Conservation (phyloP, 2,113 vertebrate genomes). For the Pteropus alecto region DNA sequence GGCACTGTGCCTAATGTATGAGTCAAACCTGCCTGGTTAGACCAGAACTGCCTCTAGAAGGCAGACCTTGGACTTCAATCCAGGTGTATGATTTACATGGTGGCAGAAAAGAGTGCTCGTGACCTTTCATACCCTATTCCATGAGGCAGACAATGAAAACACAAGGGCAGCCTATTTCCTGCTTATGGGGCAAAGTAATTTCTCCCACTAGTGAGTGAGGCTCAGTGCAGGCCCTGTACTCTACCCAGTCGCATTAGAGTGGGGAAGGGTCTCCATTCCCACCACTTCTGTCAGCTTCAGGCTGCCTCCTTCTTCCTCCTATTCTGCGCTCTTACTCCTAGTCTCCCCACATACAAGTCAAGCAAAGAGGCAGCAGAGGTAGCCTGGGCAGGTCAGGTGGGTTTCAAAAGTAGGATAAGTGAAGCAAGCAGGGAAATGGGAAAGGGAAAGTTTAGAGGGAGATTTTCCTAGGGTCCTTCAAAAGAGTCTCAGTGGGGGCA, state of each 20-base stretch:
- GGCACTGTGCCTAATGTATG: background rate
- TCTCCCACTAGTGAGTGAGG: background rate
- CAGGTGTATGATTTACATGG: background rate
- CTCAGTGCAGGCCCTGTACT: background rate
- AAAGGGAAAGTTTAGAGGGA: background rate
- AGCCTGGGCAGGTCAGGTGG: background rate
- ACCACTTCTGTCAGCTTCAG: background rate
- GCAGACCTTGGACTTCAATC: background rate
- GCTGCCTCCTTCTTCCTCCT: background rate
- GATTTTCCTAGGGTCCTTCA: background rate
- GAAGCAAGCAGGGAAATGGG: background rate
- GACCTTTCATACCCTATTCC: background rate
- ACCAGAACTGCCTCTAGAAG: background rate
- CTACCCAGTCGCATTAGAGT: background rate
- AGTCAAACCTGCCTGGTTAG: background rate
- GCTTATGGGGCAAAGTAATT: background rate
- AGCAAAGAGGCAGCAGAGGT: background rate
- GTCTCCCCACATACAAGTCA: background rate
- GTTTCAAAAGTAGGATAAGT: background rate
- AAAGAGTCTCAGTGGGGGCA: no score
- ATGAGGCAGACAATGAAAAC: background rate
- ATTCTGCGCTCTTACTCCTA: background rate
- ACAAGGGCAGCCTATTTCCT: background rate
- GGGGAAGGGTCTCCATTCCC: accelerated
- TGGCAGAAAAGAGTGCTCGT: background rate